Evolutionary conservation across 2,888 invertebrate species (phyloP).

Genomic region (Heliconius sara): DNA sequence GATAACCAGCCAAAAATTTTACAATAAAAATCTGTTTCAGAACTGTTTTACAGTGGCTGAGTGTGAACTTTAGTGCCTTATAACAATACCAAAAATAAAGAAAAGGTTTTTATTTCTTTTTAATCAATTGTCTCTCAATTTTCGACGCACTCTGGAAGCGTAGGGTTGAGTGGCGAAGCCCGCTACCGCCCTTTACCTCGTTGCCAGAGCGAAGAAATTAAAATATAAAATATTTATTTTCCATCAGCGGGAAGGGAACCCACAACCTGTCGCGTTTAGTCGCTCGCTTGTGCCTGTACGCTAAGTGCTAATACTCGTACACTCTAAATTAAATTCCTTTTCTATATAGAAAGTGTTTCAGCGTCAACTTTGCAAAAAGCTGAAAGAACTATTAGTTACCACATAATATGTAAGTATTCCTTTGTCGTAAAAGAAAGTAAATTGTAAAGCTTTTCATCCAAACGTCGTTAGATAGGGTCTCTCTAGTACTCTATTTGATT

Average conservation of each 20-base stretch:
- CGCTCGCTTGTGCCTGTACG: background rate
- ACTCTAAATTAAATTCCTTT: background rate
- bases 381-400: conserved; percentile 19
- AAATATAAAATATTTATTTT: background rate
- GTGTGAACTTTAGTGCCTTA: too few species aligned
- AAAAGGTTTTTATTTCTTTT: too few species aligned
- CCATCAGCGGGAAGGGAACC: background rate
- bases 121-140: background rate
- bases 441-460: conserved; percentile 23
- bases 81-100: too few species aligned
- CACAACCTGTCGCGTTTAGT: background rate
- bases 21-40: too few species aligned
- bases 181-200: too few species aligned
- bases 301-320: background rate
- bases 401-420: conserved; percentile 4
- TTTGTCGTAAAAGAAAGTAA: conserved; percentile 19
- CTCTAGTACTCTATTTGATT: conserved; percentile 35
- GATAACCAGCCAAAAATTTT: too few species aligned
- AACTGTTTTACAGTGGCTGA: too few species aligned
- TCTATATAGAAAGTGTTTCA: background rate
- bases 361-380: conserved; percentile 1
- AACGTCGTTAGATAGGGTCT: conserved; percentile 32
- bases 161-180: too few species aligned
- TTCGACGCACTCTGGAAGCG: background rate
- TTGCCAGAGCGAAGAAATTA: background rate